Base-by-base conservation (phyloP, 92 coral and sea anemone genomes). In the Phenganax stokvisi region DNA sequence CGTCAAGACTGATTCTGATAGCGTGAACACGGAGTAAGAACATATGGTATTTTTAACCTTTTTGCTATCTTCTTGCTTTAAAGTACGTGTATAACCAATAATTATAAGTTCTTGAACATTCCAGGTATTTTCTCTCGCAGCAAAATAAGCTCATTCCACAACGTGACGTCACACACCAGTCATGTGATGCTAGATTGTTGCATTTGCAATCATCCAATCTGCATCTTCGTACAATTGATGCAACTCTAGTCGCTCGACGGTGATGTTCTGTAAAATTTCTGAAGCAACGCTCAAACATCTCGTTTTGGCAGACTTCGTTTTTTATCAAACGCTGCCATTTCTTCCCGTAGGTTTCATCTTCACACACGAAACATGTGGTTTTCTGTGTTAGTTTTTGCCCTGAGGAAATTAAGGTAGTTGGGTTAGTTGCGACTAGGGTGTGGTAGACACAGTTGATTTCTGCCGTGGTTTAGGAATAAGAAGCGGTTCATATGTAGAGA, bases 151-250 rank as follows among this genome's bases (percentile, higher is more conserved):
- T 79, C 47, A 64, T 55, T 7, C 51, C 74, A 60, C 83, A 79
- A 44, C 65, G 67, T 79, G 57, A 28, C 57, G 68, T 68, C 72
- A 79, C 29, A 30, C 74, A 64, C 83, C 83, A 76, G 83, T 79
- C 83, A 52, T 51, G 37, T 64, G 83, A 37, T 25, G n/a, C 13
- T 52, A 51, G 10, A 65, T 79, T 79, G 44, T 63, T 52, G 51
- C 83, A 79, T 47, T 44, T 62, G 51, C 83, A 79, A 51, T 79
- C 60, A 29, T 62, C 74, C 57, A 79, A 10, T 67, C 56, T 44
- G 16, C 83, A 79, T 68, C 62, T 79, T 10, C 83, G 73, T 64
- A 63, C 83, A 44, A 79, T 51, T 17, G 83, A 79, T 25, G 83
- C 74, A 62, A 79, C 74, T 29, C 37, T 79, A 8, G 74, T 63